Percentiles rank a stretch among this genome's conserved stretches.
phyloP scores from a whole-genome alignment of 2,888 invertebrate genomes.

The Selenia dentaria region DNA sequence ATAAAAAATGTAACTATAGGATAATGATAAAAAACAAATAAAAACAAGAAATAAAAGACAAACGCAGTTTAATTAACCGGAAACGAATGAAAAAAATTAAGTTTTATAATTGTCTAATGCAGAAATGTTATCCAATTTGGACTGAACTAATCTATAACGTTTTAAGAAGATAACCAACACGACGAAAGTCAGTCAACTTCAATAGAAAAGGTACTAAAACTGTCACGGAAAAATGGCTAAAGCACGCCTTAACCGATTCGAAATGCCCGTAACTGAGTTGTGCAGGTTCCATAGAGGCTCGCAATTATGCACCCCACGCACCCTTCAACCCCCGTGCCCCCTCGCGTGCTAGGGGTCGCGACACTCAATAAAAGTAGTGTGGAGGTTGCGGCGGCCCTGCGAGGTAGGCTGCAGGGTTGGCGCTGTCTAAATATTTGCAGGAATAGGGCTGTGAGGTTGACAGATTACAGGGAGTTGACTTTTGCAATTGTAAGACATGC shows the following conservation, averaged over 20 bases:
- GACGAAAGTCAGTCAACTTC: no score
- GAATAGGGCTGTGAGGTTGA: constrained; percentile 1
- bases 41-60: no score
- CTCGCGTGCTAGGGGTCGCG: constrained; percentile 33
- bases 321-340: constrained; percentile 22
- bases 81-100: no score
- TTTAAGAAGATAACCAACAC: no score
- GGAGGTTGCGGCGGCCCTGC: constrained; percentile 53
- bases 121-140: no score
- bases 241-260: constrained; percentile 12
- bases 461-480: constrained; percentile 1
- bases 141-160: no score
- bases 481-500: background rate
- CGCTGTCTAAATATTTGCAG: constrained; percentile 19
- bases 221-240: no score
- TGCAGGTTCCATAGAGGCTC: constrained; percentile 50
- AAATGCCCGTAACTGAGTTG: constrained; percentile 62
- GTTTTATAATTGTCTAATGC: no score
- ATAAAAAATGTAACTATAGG: no score
- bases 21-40: no score
- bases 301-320: constrained; percentile 62
- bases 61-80: no score
- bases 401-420: constrained; percentile 41
- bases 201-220: no score
- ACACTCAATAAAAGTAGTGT: constrained; percentile 59